Base-by-base conservation (phyloP, 2,888 invertebrate species). In the Chydorus sphaericus region DNA sequence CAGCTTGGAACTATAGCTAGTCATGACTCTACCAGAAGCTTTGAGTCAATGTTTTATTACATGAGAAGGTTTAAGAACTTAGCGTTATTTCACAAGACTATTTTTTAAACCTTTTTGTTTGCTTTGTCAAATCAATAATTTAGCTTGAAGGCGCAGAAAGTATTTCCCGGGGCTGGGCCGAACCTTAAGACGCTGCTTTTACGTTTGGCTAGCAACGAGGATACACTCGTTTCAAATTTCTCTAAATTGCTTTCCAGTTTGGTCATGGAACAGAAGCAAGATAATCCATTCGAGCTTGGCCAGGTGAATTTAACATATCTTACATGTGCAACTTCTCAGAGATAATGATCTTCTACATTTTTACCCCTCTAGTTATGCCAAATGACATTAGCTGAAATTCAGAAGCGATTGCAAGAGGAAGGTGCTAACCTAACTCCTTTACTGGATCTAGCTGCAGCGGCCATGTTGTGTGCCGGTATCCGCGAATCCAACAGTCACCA, bases 11-110 rank as follows among this genome's bases (percentile, higher is more conserved):
- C 91, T 18, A 71, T 96, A 54, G 82, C 82, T 59, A 81, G 84
- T 62, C 82, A 79, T 53, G 81, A 88, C 69, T 82, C 48, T 36
- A 36, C 48, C 11, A 31, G 83, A 67, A 84, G 85, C 65, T 73
- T 92, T 59, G 89, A 92, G 69, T 89, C 92, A 1, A 84, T 84
- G 18, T 91, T 89, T 69, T 84, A 87, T 70, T 94, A 93, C 66
- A 80, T 93, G 63, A 80, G 90, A 70, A 91, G 93, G 68, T 74
- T 82, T 59, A 77, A 16, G 18, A 39, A 2, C 4, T n/a, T n/a
- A n/a, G n/a, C n/a, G n/a, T n/a, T n/a, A n/a, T n/a, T n/a, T n/a
- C n/a, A n/a, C n/a, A n/a, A n/a, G n/a, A n/a, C n/a, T n/a, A n/a
- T n/a, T n/a, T n/a, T n/a, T n/a, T n/a, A n/a, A 39, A 39, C 23